These are phyloP conservation scores for Agapornis canus DNA, from an alignment of 2,797 vertebrate genomes.

Conservation along the genomic window DNA sequence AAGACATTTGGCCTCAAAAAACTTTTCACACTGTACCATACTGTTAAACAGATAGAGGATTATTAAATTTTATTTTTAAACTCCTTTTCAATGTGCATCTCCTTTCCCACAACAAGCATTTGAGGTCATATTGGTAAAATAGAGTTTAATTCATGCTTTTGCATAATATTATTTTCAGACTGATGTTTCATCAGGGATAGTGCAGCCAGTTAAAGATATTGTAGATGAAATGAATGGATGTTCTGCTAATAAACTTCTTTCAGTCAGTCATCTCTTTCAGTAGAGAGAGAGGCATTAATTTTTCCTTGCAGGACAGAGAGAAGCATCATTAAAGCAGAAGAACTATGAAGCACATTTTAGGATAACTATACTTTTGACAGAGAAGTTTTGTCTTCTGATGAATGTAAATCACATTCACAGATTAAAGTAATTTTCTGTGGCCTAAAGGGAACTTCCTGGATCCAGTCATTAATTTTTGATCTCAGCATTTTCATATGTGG, in stretches of 20 bases:
- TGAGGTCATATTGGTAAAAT: not conserved
- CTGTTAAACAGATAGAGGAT: not conserved
- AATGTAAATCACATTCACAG: constrained; percentile 67
- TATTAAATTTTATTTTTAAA: not conserved
- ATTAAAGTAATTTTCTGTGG: constrained; percentile 77
- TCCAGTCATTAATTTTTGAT: constrained; percentile 69
- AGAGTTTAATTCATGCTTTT: not conserved
- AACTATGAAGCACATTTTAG: not conserved
- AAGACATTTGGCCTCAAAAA: not conserved
- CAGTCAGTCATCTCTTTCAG: not conserved
- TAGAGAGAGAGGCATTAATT: not conserved
- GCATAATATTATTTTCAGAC: not conserved
- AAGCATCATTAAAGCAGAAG: constrained; percentile 5
- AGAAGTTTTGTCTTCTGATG: constrained; percentile 23
- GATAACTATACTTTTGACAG: not conserved
- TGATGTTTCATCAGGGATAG: not conserved
- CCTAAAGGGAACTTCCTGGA: constrained; percentile 70
- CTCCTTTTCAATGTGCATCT: not conserved
- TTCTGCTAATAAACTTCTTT: not conserved
- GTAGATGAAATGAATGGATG: not conserved
- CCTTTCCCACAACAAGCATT: not conserved
- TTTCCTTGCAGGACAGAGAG: not conserved
- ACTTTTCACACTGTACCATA: not conserved
- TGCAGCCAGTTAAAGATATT: not conserved
- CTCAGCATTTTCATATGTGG: constrained; percentile 75